A percentile compares a stretch with the other conserved stretches of the same genome.
These are phyloP conservation scores for Chiridota heheva DNA, from an alignment of 35 echinoderm and acorn worm species.

Conservation along the genomic window DNA sequence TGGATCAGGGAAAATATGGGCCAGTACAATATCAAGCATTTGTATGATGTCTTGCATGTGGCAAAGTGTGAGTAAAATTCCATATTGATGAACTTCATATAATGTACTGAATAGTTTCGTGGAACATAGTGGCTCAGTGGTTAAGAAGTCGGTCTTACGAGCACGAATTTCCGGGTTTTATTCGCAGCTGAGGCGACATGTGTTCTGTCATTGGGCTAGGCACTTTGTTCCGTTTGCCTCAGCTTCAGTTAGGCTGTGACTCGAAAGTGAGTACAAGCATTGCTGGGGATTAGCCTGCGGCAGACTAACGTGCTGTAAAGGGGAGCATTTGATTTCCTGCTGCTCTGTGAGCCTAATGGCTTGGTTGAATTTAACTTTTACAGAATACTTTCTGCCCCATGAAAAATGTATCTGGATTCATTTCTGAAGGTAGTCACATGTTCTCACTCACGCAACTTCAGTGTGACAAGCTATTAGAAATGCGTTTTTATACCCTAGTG, in stretches of 20 bases:
- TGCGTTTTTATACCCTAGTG: too few species aligned
- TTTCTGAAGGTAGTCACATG: too few species aligned
- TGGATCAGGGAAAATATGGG: slow-evolving; percentile 6
- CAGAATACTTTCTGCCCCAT: too few species aligned
- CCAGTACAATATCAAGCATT: not conserved
- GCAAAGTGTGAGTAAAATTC: not conserved
- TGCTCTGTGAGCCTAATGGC: too few species aligned
- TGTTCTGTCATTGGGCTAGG: not conserved
- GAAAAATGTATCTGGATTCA: too few species aligned
- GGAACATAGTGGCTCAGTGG: not conserved
- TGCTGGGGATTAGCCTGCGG: not conserved
- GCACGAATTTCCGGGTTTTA: slow-evolving; percentile 3
- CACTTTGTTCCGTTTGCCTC: not conserved
- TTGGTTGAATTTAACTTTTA: too few species aligned
- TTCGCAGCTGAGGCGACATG: not conserved
- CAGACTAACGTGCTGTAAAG: too few species aligned
- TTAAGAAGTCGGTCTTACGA: not conserved
- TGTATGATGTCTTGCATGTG: slow-evolving; percentile 40
- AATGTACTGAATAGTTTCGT: not conserved
- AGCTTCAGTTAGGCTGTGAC: not conserved
- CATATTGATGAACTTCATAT: slow-evolving; percentile 4
- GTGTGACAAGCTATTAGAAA: too few species aligned
- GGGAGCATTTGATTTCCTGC: too few species aligned
- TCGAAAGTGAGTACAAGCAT: too few species aligned
- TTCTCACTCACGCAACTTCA: too few species aligned